Percentiles rank a stretch among this genome's conserved stretches.
These are phyloP conservation scores for Anguilla marmorata DNA, from an alignment of 2,797 vertebrate species.

Conservation along the genomic window DNA sequence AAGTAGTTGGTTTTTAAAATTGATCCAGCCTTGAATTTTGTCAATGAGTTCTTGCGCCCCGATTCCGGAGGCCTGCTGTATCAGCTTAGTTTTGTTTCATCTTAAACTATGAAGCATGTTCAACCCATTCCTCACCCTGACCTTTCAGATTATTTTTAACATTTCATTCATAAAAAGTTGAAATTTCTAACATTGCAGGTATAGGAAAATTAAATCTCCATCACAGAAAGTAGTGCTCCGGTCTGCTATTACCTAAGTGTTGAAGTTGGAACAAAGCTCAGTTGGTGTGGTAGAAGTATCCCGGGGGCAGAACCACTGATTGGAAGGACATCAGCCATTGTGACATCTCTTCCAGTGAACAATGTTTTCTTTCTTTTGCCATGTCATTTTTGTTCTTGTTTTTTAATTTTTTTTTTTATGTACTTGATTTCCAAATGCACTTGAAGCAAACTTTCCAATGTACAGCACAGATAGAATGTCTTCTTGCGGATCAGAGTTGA, in stretches of 20 bases:
- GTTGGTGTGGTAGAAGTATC: conserved; percentile 24
- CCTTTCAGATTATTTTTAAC: neutral
- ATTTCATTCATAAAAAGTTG: neutral
- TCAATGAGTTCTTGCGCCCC: neutral
- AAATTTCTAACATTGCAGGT: neutral
- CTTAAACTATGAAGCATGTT: neutral
- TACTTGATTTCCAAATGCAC: conserved; percentile 41
- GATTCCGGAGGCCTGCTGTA: neutral
- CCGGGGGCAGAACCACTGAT: conserved; percentile 44
- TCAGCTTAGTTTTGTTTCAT: neutral
- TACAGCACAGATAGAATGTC: conserved; percentile 16
- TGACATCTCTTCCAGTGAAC: neutral
- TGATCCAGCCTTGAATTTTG: neutral
- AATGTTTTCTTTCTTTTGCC: conserved; percentile 18
- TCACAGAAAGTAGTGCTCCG: no score
- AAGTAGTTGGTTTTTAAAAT: neutral
- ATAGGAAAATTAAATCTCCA: neutral
- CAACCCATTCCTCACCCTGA: neutral
- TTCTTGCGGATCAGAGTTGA: neutral
- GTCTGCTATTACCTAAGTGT: neutral
- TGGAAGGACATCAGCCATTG: conserved; percentile 20
- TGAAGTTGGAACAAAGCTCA: neutral
- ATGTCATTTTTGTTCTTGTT: neutral
- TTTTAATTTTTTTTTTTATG: neutral
- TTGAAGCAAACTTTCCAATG: conserved; percentile 32